A percentile compares a stretch with the other conserved stretches of the same genome.
Evolutionary conservation across 2,797 vertebrate genomes (phyloP).

Genomic region (Bradypodion pumilum): DNA sequence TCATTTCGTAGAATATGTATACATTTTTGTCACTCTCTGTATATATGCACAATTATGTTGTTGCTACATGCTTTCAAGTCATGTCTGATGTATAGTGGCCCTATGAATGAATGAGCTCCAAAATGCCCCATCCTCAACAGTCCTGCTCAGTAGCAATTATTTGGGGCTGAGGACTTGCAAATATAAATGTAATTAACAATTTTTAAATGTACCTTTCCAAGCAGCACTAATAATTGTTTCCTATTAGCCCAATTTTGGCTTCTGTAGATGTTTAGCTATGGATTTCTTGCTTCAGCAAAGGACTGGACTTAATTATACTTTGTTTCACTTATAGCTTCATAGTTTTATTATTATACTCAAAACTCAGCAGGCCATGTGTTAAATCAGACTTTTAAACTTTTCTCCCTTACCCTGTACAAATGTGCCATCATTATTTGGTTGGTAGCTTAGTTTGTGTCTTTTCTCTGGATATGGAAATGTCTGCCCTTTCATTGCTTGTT

Average conservation of each 20-base stretch:
- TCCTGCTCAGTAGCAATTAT: too few relatives aligned
- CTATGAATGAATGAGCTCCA: too few relatives aligned
- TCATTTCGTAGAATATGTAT: too few relatives aligned
- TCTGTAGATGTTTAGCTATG: neutral
- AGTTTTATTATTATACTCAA: neutral
- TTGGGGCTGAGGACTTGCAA: too few relatives aligned
- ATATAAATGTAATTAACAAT: neutral
- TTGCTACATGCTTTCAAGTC: too few relatives aligned
- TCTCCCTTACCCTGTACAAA: neutral
- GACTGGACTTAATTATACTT: too few relatives aligned
- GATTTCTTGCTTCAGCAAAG: too few relatives aligned
- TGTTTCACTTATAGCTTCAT: too few relatives aligned
- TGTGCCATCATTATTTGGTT: neutral
- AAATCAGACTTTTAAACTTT: neutral
- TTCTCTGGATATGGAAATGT: slow-evolving; percentile 3
- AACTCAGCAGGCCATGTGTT: neutral
- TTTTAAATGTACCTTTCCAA: neutral
- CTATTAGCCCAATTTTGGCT: neutral
- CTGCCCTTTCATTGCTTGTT: neutral
- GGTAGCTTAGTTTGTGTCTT: slow-evolving; percentile 12
- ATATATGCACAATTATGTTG: too few relatives aligned
- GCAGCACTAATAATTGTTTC: neutral
- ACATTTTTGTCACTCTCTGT: too few relatives aligned
- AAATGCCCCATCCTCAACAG: too few relatives aligned
- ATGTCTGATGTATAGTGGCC: too few relatives aligned